A percentile compares a stretch with the other conserved stretches of the same genome.
These are phyloP conservation scores for Formica aserva DNA, from an alignment of 2,888 invertebrate genomes.

Conservation along the genomic window DNA sequence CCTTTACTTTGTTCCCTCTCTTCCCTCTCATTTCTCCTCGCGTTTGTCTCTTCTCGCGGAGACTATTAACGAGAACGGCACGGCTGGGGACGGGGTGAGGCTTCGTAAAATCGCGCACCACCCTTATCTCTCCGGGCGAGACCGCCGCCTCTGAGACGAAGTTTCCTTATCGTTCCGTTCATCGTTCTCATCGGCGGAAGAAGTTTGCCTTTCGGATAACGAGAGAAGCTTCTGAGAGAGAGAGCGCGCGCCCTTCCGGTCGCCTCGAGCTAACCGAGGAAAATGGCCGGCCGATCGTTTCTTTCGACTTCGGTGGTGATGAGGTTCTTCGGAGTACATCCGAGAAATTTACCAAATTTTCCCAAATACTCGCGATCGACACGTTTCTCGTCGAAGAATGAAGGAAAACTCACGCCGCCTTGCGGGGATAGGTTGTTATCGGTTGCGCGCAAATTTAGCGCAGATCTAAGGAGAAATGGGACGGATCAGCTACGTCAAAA, in stretches of 20 bases:
- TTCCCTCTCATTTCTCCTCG: background rate
- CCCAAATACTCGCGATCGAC: background rate
- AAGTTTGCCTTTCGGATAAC: conserved; percentile 75
- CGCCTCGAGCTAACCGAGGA: conserved; percentile 65
- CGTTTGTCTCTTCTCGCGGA: conserved; percentile 33
- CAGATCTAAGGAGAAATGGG: background rate
- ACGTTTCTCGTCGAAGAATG: background rate
- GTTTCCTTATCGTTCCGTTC: conserved; percentile 73
- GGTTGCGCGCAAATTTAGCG: background rate
- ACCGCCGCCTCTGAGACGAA: conserved; percentile 62
- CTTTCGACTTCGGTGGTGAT: conserved; percentile 45
- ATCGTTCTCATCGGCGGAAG: conserved; percentile 72
- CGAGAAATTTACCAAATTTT: conserved; percentile 2
- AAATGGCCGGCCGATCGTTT: conserved; percentile 64
- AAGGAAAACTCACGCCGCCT: background rate
- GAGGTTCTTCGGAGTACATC: conserved; percentile 17
- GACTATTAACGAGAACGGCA: conserved; percentile 58
- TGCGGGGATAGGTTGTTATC: background rate
- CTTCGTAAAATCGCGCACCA: conserved; percentile 37
- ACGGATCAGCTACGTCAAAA: too few species aligned
- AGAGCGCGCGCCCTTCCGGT: conserved; percentile 56
- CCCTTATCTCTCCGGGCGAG: conserved; percentile 66
- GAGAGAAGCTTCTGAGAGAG: conserved; percentile 65
- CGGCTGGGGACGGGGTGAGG: background rate
- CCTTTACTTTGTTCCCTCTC: conserved; percentile 40